Evolutionary conservation across 2,888 invertebrate genomes (phyloP).

Genomic region (Amiota communis): DNA sequence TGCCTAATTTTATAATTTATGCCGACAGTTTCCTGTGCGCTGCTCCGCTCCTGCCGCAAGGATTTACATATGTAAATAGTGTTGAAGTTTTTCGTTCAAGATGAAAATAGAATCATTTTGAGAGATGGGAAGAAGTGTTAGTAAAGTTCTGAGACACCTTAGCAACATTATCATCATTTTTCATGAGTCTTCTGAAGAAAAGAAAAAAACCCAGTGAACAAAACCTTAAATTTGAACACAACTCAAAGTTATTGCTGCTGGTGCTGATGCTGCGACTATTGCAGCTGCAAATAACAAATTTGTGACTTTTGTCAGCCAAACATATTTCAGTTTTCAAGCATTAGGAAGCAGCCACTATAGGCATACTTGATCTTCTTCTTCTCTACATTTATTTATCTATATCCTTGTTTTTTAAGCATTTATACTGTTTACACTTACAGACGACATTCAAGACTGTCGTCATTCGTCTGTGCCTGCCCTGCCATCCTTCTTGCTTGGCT

Average conservation of each 20-base stretch:
- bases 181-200: background rate
- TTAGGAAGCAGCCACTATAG: constrained; percentile 18
- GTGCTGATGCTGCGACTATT: no score
- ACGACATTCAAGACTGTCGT: constrained; percentile 34
- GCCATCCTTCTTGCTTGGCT: no score
- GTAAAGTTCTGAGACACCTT: no score
- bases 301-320: constrained; percentile 40
- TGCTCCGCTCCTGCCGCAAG: background rate
- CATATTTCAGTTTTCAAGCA: constrained; percentile 45
- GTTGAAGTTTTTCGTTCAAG: background rate
- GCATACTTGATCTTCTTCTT: constrained; percentile 2
- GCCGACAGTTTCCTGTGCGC: constrained; percentile 25
- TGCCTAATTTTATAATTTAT: constrained; percentile 54
- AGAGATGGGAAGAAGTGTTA: no score
- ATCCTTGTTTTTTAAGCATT: constrained; percentile 46
- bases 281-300: constrained; percentile 16
- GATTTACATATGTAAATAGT: constrained; percentile 45
- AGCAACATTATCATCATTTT: no score
- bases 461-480: background rate
- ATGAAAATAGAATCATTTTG: constrained; percentile 6
- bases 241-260: no score
- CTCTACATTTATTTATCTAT: constrained; percentile 47
- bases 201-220: constrained; percentile 1
- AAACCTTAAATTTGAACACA: background rate
- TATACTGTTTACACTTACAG: constrained; percentile 39